Percentiles rank a stretch among this genome's conserved stretches.
phyloP scores from a whole-genome alignment of 2,113 vertebrate genomes.

The Chaetodon auriga region DNA sequence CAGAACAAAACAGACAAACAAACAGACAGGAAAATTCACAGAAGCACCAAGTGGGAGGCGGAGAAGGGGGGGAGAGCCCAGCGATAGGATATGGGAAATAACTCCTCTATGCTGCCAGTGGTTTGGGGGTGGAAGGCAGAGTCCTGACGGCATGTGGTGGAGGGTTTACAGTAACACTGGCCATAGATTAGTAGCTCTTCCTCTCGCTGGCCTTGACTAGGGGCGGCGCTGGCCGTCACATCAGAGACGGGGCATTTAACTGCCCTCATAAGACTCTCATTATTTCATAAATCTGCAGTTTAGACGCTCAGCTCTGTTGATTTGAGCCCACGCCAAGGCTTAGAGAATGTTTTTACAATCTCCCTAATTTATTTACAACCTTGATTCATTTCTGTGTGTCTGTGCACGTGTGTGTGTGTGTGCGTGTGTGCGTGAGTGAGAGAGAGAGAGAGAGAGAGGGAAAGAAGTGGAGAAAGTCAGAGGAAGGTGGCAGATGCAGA shows the following conservation, averaged over 20 bases:
- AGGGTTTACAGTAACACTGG: constrained; percentile 40
- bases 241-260: constrained; percentile 66
- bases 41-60: constrained; percentile 45
- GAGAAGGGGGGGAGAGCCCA: constrained; percentile 13
- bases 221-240: constrained; percentile 61
- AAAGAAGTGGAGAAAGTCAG: background rate
- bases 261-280: constrained; percentile 67
- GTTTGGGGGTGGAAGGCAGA: constrained; percentile 57
- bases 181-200: constrained; percentile 60
- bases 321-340: constrained; percentile 54
- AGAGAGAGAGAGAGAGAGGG: background rate
- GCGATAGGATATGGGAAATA: constrained; percentile 57
- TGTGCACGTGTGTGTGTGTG: background rate
- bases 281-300: constrained; percentile 78
- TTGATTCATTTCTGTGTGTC: constrained; percentile 39
- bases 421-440: background rate
- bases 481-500: background rate
- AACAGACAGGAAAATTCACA: constrained; percentile 49
- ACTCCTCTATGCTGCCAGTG: constrained; percentile 47
- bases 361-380: constrained; percentile 68
- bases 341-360: constrained; percentile 65
- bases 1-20: constrained; percentile 60
- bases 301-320: constrained; percentile 64
- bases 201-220: constrained; percentile 52
- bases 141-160: constrained; percentile 42